Evolutionary conservation across 2,113 vertebrate genomes (phyloP), one percentile per base, ranked within the genome.

Genomic region (Monopterus albus): DNA sequence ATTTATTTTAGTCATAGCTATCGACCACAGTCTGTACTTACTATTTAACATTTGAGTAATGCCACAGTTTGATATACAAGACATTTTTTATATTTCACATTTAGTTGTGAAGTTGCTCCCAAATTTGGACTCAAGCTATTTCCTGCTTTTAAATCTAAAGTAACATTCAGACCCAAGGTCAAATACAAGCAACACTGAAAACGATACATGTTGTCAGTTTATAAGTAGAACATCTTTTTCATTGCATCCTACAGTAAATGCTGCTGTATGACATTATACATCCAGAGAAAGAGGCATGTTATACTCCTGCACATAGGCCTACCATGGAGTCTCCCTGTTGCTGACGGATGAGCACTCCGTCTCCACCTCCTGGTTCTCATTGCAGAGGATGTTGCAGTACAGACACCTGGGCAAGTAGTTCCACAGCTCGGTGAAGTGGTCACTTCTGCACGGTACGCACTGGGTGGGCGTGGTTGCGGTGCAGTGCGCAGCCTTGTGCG

Each of bases 371-470:
- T 84, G 73, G 60, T 85, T 87, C 0, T 33, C 72, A 0, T 4
- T 33, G 73, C 93, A 93, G 68, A 91, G 68, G 21, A 63, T 82
- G 14, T 6, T 78, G 84, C 93, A 94, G 82, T 92, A 93, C 39
- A 93, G 86, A 56, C 93, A 94, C 40, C 59, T 84, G 4, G 79
- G 47, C 65, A 94, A 40, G 83, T 91, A 92, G 84, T 94, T 91
- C 89, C 87, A 92, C 58, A 84, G 52, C 73, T 88, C 64, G 0
- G 93, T 94, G 79, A 61, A 94, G 40, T 92, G 90, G 0, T 57
- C 2, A 0, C 0, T 0, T 2, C 39, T 61, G 60, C 93, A 94
- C 0, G 52, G 10, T 0, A 0, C 18, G 38, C 93, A 94, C 51
- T 38, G 1, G 0, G 92, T 94, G 31, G 38, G 26, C 2, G 20